Base-by-base conservation (phyloP, 2,888 invertebrate species). In the Pantelozetes paolii region DNA sequence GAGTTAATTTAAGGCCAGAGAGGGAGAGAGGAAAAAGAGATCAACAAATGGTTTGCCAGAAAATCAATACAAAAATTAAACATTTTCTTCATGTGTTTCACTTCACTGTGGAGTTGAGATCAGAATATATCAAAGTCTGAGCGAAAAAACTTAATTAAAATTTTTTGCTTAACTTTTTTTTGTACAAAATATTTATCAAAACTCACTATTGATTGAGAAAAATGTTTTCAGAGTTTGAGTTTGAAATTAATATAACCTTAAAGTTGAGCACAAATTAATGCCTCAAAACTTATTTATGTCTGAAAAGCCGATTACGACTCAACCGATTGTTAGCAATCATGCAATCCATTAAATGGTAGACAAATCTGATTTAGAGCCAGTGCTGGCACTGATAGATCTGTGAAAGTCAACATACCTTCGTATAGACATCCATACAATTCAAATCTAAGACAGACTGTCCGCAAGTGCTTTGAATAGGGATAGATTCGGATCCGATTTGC, bases 391-490 rank as follows among this genome's bases (percentile, higher is more conserved):
- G 36, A 36, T 36, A 36, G 36, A 45, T 2, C 15, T 45, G 15
- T 45, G 2, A 45, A 45, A 15, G 45, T 11, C 8, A 23, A 85
- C 86, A 87, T 84, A 91, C 91, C 90, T 81, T 87, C 88, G 89
- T 92, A 93, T 57, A 85, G 85, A 82, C 94, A 94, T 28, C 94
- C 94, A 82, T 92, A 93, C 32, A 94, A 82, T 82, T 94, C 94
- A 45, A 94, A 90, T 76, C 94, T 84, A 90, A 95, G 90, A 84
- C 94, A 95, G 71, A 94, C 91, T 0, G 92, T 94, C 76, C 93
- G 86, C 6, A 88, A 87, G 81, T 90, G 89, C 77, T 88, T 87
- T 81, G 91, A 91, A 85, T 89, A 89, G 0, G 94, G 94, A 74
- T 92, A 85, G 83, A 94, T 90, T 67, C 94, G 88, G 74, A 94